These are phyloP conservation scores for Cnemophilus loriae DNA, from an alignment of 2,113 vertebrate species.

Conservation along the genomic window DNA sequence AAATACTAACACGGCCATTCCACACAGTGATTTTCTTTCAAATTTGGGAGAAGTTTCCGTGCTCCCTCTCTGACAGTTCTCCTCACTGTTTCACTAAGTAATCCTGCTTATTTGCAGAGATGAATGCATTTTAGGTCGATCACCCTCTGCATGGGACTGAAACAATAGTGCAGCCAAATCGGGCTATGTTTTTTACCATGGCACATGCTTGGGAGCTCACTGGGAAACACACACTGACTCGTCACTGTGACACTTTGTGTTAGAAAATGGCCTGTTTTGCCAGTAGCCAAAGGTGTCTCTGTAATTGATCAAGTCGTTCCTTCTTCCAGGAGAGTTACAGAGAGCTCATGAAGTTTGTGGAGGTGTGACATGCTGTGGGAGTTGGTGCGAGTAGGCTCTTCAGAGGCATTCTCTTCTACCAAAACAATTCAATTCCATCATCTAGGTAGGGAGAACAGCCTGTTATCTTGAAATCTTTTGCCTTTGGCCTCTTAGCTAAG, in stretches of 20 bases:
- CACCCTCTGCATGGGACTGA: not conserved
- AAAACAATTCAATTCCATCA: not conserved
- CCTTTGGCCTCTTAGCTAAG: not conserved
- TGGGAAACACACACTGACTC: not conserved
- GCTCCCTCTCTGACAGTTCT: not conserved
- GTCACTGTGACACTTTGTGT: not conserved
- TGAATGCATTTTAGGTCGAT: not conserved
- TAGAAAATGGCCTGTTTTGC: not conserved
- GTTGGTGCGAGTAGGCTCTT: not conserved
- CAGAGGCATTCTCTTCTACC: not conserved
- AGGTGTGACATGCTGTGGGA: not conserved
- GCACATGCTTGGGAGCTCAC: not conserved
- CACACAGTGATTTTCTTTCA: not conserved
- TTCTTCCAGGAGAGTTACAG: not conserved
- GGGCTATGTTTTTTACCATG: not conserved
- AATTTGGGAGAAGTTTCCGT: not conserved
- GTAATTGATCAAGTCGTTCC: not conserved
- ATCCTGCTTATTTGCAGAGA: not conserved
- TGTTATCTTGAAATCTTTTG: not conserved
- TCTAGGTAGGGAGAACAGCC: not conserved
- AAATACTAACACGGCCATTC: not conserved
- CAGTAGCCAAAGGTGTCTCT: not conserved
- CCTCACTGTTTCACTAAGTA: not conserved
- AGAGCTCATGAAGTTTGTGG: not conserved
- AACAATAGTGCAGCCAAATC: not conserved